Base-by-base conservation (phyloP, 1,140 invertebrate genomes). In the Lucilia sericata region DNA sequence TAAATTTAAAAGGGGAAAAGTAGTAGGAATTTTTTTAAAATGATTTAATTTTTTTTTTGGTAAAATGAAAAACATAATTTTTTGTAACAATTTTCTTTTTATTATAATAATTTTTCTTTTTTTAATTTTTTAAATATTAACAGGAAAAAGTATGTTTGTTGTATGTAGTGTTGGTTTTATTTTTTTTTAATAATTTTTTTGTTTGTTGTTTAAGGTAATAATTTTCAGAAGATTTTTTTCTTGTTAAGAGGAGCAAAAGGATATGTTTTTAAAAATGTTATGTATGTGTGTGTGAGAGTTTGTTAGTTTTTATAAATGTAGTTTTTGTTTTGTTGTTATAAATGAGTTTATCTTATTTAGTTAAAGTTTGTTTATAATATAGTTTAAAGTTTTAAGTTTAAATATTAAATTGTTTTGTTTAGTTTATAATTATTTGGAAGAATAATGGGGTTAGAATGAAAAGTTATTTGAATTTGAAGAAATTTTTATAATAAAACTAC, bases 81-180 rank as follows among this genome's bases (percentile, higher is more conserved):
- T 42, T 78, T 42, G 42, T 84, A 84, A 84, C 83, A 84, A 49
- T 84, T 74, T 84, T 76, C 19, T 74, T 80, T 80, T 80, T 80
- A 25, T 80, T 51, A 80, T 80, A 51, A 80, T 80, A 80, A 17
- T 83, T 51, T 78, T 83, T 13, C 0, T 42, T 42, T 42, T 7
- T 51, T 51, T 2, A 30, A 30, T 36, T 8, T 55, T 80, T 36
- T 80, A 80, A 49, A 51, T 51, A 80, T 80, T 80, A 80, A 80
- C 76, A 80, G 76, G 76, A 80, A 80, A 80, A 80, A 80, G 30
- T 42, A 42, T 42, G 42, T 42, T 8, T 42, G 42, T 42, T 42
- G 76, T 80, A 78, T 49, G 75, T 49, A 47, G 75, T 78, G 36
- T 78, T 83, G 25, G 25, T 30, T 74, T 55, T 9, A 34, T 74